Conservation (phyloP, 2,888 invertebrate species). For the Pocota personata region DNA sequence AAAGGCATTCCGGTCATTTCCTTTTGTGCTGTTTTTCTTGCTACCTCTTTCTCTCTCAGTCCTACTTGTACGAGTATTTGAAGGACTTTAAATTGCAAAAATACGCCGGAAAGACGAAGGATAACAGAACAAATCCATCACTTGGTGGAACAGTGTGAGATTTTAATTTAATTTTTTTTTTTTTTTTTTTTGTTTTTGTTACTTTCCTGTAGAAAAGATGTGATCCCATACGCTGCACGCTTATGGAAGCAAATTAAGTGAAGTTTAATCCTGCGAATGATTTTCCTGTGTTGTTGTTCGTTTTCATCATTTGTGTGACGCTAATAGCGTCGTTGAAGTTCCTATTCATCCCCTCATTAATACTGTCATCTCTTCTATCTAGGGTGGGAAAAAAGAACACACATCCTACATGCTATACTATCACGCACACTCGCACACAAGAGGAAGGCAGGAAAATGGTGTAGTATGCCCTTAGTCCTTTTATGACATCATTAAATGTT, state of each 20-base stretch:
- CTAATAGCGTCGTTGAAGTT: conserved; percentile 58
- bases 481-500: conserved; percentile 70
- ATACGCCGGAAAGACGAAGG: conserved; percentile 48
- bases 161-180: conserved; percentile 67
- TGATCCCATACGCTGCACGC: conserved; percentile 31
- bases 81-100: conserved; percentile 66
- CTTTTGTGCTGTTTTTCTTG: conserved; percentile 53
- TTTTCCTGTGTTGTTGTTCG: conserved; percentile 39
- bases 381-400: conserved; percentile 16
- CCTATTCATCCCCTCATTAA: conserved; percentile 58
- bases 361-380: conserved; percentile 48
- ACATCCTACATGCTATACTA: neutral
- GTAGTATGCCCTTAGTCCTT: conserved; percentile 48
- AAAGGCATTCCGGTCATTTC: conserved; percentile 73
- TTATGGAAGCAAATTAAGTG: conserved; percentile 47
- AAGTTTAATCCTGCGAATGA: conserved; percentile 61
- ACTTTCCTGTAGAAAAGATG: conserved; percentile 13
- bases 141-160: conserved; percentile 53
- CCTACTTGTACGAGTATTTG: conserved; percentile 13
- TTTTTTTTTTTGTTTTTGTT: neutral
- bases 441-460: conserved; percentile 4
- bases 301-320: conserved; percentile 61
- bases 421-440: neutral
- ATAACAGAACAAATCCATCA: conserved; percentile 69
- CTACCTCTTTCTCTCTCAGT: neutral